Evolutionary conservation across 2,888 invertebrate genomes (phyloP).

Genomic region (Ypsolopha scabrella): DNA sequence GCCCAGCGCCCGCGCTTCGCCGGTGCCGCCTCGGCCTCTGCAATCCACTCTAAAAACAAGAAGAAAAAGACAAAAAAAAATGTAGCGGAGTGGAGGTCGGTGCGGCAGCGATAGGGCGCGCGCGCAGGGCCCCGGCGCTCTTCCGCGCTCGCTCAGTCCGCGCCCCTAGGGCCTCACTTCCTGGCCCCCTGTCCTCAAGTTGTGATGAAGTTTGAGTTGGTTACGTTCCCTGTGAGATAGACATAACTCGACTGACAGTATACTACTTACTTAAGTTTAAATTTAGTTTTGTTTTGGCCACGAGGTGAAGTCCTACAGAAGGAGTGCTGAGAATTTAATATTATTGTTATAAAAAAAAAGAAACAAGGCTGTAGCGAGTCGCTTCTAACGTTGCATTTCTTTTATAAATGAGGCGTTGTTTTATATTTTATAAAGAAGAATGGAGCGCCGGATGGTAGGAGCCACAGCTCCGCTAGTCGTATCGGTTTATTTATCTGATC

Average conservation of each 20-base stretch:
- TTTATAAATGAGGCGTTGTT: conserved; percentile 39
- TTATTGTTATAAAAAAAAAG: conserved; percentile 3
- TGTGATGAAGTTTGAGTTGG: neutral
- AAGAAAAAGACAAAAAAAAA: conserved; percentile 54
- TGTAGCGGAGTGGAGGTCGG: conserved; percentile 17
- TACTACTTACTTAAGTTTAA: conserved; percentile 4
- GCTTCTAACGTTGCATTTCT: conserved; percentile 38
- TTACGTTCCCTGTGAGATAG: neutral
- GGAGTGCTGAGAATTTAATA: neutral
- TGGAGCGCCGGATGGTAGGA: conserved; percentile 27
- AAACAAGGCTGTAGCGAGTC: conserved; percentile 8
- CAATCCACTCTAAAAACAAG: conserved; percentile 30
- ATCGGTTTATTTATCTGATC: conserved; percentile 53
- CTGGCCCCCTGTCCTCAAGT: neutral
- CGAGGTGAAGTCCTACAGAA: neutral
- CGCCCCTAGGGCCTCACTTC: conserved; percentile 22
- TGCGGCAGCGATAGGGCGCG: conserved; percentile 16
- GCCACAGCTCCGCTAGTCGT: conserved; percentile 39
- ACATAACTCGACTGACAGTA: neutral
- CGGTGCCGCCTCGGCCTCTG: conserved; percentile 20
- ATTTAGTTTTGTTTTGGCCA: neutral
- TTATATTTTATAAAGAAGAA: conserved; percentile 38
- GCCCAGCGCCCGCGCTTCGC: conserved; percentile 22
- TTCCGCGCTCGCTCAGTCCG: neutral
- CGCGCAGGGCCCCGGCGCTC: conserved; percentile 4